A percentile compares a stretch with the other conserved stretches of the same genome.
Conservation (phyloP, 2,888 invertebrate genomes). For the Tetheella fluctuosa region DNA sequence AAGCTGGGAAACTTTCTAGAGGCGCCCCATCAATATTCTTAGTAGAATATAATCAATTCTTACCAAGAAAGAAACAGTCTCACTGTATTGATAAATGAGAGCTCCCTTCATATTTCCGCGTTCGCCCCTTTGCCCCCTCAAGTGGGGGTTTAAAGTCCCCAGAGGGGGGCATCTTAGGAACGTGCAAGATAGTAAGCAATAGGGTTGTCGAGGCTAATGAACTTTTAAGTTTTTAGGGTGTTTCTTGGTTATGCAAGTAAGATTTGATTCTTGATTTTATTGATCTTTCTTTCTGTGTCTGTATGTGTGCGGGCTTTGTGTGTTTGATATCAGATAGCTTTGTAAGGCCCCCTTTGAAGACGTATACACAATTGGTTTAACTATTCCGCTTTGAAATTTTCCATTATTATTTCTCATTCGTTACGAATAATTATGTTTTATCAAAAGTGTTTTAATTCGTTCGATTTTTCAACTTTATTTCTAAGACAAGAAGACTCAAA, state of each 20-base stretch:
- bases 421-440: too few species aligned
- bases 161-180: slow-evolving; percentile 75
- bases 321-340: neutral
- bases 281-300: slow-evolving; percentile 26
- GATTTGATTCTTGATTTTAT: slow-evolving; percentile 46
- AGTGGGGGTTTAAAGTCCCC: slow-evolving; percentile 53
- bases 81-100: slow-evolving; percentile 83
- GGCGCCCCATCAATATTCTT: slow-evolving; percentile 76
- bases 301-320: slow-evolving; percentile 1
- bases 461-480: neutral
- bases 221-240: slow-evolving; percentile 74
- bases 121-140: slow-evolving; percentile 41
- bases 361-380: neutral
- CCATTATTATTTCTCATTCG: neutral
- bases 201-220: slow-evolving; percentile 81
- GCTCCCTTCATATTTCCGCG: slow-evolving; percentile 83
- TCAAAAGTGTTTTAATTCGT: too few species aligned
- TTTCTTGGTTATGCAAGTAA: slow-evolving; percentile 45
- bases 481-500: too few species aligned
- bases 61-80: slow-evolving; percentile 82
- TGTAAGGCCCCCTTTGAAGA: neutral
- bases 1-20: slow-evolving; percentile 62
- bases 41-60: slow-evolving; percentile 83
- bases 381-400: neutral
- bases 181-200: slow-evolving; percentile 81